Evolutionary conservation across 92 coral and sea anemone species (phyloP).

Genomic region (Phymanthus crucifer): DNA sequence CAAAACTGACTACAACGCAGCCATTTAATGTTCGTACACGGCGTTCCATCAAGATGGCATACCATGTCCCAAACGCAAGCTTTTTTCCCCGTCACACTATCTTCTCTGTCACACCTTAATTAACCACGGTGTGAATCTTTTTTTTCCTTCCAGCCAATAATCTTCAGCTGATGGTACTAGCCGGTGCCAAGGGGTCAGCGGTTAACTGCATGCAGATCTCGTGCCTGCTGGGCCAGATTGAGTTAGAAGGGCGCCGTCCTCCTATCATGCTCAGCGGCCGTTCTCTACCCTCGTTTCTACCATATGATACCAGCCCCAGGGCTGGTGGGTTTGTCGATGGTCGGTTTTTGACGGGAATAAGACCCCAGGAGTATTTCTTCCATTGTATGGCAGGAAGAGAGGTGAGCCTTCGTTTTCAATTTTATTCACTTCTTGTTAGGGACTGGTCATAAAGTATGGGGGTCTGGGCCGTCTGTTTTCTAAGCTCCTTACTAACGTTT

Average conservation of each 20-base stretch:
- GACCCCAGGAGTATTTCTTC: slow-evolving; percentile 98
- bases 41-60: no score
- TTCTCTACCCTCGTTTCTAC: slow-evolving; percentile 90
- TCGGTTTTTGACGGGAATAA: slow-evolving; percentile 91
- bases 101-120: no score
- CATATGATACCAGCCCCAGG: slow-evolving; percentile 94
- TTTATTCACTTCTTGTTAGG: neutral
- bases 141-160: slow-evolving; percentile 56
- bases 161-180: slow-evolving; percentile 93
- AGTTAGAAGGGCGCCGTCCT: slow-evolving; percentile 97
- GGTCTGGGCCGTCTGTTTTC: no score
- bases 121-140: neutral
- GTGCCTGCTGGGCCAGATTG: slow-evolving; percentile 89
- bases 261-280: slow-evolving; percentile 97
- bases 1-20: no score
- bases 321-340: slow-evolving; percentile 99
- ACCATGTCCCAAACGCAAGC: no score
- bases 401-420: slow-evolving; percentile 42
- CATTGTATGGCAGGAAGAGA: slow-evolving; percentile 99
- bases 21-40: no score
- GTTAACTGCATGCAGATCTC: slow-evolving; percentile 98
- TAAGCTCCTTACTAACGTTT: no score
- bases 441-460: no score
- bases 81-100: no score
- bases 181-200: slow-evolving; percentile 97